Conservation (phyloP, 2,888 invertebrate genomes). For the Ichneumoninae sp. region DNA sequence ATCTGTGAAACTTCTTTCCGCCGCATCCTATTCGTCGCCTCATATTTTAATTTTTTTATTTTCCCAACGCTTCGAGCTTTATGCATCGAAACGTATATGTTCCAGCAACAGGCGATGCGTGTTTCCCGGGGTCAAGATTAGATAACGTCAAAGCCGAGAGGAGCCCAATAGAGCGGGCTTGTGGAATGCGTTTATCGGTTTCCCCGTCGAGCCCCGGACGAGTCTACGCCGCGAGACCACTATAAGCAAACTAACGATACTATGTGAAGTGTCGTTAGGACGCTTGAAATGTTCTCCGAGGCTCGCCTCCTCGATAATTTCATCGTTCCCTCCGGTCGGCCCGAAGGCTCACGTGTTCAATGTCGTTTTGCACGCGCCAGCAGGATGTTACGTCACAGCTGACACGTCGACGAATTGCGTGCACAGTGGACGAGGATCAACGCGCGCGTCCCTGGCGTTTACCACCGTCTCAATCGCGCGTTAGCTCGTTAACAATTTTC, state of each 20-base stretch:
- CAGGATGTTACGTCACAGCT: constrained; percentile 7
- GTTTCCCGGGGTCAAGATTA: constrained; percentile 41
- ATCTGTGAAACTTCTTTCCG: background rate
- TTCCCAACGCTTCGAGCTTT: background rate
- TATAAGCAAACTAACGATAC: constrained; percentile 1
- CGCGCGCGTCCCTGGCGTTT: constrained; percentile 5
- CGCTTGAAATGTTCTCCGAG: background rate
- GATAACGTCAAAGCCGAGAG: constrained; percentile 40
- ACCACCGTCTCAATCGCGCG: constrained; percentile 12
- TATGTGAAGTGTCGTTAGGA: background rate
- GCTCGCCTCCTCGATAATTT: background rate
- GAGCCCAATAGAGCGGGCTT: constrained; percentile 30
- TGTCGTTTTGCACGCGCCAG: background rate
- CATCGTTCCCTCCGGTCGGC: background rate
- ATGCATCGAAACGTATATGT: constrained; percentile 20
- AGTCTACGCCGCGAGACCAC: background rate
- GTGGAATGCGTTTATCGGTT: constrained; percentile 60
- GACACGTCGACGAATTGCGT: constrained; percentile 17
- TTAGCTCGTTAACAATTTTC: constrained; percentile 61
- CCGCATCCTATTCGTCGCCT: background rate
- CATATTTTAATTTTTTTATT: background rate
- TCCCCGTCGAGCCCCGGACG: constrained; percentile 19
- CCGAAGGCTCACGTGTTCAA: constrained; percentile 4
- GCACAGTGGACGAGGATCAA: background rate
- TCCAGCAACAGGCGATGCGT: constrained; percentile 17